These are phyloP conservation scores for Apostichopus californicus DNA, from an alignment of 35 echinoderm and acorn worm species.

Conservation along the genomic window DNA sequence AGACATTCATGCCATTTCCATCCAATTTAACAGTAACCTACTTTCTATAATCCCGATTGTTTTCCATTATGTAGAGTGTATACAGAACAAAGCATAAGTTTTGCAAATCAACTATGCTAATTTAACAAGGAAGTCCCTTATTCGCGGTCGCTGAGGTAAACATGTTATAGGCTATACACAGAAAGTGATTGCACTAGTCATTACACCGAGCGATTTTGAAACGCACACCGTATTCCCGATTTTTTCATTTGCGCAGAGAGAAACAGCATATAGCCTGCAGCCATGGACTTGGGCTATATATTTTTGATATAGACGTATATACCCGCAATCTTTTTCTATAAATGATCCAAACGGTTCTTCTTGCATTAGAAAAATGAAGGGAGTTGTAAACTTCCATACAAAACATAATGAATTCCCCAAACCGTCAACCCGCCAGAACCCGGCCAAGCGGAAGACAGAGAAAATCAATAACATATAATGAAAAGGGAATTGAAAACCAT, in stretches of 20 bases:
- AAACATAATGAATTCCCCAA: slow-evolving; percentile 40
- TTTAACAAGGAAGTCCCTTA: slow-evolving; percentile 3
- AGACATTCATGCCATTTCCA: not conserved
- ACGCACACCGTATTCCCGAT: slow-evolving; percentile 32
- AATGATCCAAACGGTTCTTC: slow-evolving; percentile 20
- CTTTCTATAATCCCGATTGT: not conserved
- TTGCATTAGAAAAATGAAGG: not conserved
- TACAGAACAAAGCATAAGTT: not conserved
- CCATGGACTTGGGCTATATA: slow-evolving; percentile 19
- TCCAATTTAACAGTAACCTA: slow-evolving; percentile 1
- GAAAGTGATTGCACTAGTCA: slow-evolving; percentile 27
- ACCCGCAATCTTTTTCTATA: slow-evolving; percentile 6
- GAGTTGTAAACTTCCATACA: slow-evolving; percentile 47
- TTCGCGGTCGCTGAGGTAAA: slow-evolving; percentile 7
- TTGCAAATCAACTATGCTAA: not conserved
- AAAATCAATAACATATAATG: slow-evolving; percentile 62
- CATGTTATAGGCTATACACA: not conserved
- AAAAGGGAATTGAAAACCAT: slow-evolving; percentile 58
- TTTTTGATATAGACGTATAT: not conserved
- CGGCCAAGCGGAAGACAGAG: slow-evolving; percentile 50
- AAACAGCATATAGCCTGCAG: slow-evolving; percentile 1
- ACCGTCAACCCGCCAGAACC: slow-evolving; percentile 46
- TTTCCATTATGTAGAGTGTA: not conserved
- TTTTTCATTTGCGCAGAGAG: not conserved
- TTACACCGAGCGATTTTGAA: slow-evolving; percentile 8